Conservation (phyloP, 2,888 invertebrate genomes). For the Polyommatus iphigenia region DNA sequence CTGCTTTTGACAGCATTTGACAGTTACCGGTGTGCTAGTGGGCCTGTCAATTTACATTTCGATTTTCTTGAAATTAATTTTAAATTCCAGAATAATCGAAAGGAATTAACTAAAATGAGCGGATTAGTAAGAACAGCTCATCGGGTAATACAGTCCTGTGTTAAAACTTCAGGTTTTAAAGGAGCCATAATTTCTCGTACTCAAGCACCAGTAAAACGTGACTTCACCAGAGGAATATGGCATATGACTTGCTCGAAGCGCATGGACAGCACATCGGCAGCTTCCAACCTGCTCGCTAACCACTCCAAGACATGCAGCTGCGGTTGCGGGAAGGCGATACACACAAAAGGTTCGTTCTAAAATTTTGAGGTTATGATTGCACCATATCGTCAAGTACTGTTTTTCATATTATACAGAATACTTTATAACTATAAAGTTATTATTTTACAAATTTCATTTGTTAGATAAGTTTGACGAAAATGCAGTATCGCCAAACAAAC, state of each 20-base stretch:
- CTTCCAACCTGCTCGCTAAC: conserved; percentile 70
- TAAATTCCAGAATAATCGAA: background rate
- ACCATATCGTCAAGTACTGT: conserved; percentile 52
- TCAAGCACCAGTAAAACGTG: conserved; percentile 78
- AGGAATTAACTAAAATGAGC: conserved; percentile 80
- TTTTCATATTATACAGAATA: background rate
- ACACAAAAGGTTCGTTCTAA: conserved; percentile 84
- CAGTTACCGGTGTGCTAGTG: conserved; percentile 14
- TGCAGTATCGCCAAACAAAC: conserved; percentile 50
- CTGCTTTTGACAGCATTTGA: too few relatives aligned
- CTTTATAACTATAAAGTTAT: background rate
- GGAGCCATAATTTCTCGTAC: conserved; percentile 63
- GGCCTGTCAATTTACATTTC: background rate
- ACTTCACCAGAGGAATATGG: conserved; percentile 86
- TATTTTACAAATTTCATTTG: conserved; percentile 36
- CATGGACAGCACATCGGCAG: conserved; percentile 55
- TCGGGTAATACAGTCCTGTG: conserved; percentile 68
- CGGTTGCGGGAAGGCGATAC: conserved; percentile 83
- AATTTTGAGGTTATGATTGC: conserved; percentile 53
- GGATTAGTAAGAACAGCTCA: conserved; percentile 83
- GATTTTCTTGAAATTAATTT: background rate
- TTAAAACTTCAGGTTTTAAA: conserved; percentile 60
- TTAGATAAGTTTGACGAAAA: conserved; percentile 58
- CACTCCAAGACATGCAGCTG: conserved; percentile 84
- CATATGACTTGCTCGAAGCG: conserved; percentile 82